These are phyloP conservation scores for Lamellibrachia luymesi DNA, from an alignment of 1,140 invertebrate genomes.

Conservation along the genomic window DNA sequence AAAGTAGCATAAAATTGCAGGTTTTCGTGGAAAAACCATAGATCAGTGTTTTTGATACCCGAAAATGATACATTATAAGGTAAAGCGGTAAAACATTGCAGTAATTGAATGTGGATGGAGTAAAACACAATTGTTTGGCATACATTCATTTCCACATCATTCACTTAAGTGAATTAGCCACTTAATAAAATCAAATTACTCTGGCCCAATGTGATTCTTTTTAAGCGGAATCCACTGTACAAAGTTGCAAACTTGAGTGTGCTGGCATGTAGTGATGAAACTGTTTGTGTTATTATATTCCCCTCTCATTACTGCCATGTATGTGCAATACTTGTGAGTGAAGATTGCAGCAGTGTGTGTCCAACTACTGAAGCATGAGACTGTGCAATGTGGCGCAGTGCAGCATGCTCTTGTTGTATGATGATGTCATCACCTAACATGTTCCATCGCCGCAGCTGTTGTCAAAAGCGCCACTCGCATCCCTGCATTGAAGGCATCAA, in stretches of 20 bases:
- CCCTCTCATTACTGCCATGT: not conserved
- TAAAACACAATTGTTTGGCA: no score
- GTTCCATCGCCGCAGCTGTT: not conserved
- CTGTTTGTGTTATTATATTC: not conserved
- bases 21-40: no score
- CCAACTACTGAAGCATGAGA: not conserved
- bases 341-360: not conserved
- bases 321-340: not conserved
- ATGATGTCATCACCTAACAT: not conserved
- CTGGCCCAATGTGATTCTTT: not conserved
- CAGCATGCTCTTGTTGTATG: not conserved
- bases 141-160: no score
- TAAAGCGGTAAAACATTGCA: no score
- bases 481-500: not conserved
- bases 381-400: no score
- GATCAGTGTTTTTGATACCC: no score
- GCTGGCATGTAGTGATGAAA: not conserved
- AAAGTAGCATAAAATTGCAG: no score
- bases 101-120: no score
- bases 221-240: not conserved
- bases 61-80: no score
- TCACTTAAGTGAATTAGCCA: no score
- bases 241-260: not conserved
- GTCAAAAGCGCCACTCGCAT: not conserved
- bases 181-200: no score